phyloP scores from a whole-genome alignment of 2,888 invertebrate species.

The Phragmatobia fuliginosa region DNA sequence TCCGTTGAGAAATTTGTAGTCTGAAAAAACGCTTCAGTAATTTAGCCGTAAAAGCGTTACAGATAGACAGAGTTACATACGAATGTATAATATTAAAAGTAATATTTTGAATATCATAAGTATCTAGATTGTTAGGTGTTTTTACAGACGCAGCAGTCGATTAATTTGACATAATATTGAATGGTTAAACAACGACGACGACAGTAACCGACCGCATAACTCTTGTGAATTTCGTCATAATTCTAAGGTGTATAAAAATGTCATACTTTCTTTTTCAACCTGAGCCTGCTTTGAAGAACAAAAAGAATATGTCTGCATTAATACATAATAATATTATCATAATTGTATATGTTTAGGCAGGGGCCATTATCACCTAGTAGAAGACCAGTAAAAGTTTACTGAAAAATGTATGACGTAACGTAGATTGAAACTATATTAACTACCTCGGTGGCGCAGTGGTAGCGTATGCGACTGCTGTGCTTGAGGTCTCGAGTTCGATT shows the following conservation, averaged over 20 bases:
- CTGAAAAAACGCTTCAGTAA: no score
- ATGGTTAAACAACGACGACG: background rate
- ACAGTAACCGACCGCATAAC: background rate
- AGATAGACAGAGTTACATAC: no score
- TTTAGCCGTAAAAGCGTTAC: no score
- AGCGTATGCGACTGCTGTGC: no score
- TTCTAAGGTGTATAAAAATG: constrained; percentile 8
- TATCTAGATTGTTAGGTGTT: no score
- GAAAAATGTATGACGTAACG: constrained; percentile 10
- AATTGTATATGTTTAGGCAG: constrained; percentile 1
- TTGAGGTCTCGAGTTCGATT: no score
- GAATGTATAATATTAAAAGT: no score
- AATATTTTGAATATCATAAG: no score
- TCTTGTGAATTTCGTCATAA: background rate
- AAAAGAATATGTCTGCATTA: constrained; percentile 7
- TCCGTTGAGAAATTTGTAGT: no score
- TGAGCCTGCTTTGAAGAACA: constrained; percentile 9
- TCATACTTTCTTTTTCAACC: constrained; percentile 14
- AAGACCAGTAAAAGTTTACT: background rate
- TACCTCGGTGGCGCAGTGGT: no score
- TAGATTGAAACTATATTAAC: no score
- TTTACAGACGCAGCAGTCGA: background rate
- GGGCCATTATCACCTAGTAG: constrained; percentile 6
- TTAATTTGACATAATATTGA: background rate
- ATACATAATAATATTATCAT: no score